Evolutionary conservation across 2,888 invertebrate species (phyloP), one percentile per base, ranked within the genome.

Genomic region (Aphrophora alni): DNA sequence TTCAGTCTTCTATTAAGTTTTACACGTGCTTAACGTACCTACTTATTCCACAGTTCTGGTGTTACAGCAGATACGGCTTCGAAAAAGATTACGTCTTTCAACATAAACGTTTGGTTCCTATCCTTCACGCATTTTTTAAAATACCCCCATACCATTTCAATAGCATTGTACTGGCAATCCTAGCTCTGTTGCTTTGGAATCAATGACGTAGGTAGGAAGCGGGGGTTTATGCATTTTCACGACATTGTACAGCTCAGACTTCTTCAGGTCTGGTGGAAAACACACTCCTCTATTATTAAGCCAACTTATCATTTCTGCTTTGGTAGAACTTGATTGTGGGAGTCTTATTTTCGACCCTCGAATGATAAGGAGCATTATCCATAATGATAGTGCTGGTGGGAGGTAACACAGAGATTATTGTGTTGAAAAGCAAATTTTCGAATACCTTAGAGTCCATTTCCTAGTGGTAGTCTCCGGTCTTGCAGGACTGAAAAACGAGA

Each of bases 81-180:
- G n/a, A n/a, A n/a, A n/a, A 25, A 8, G 10, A 28, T 75, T 75
- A 75, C 25, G 25, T 3, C 75, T 10, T 21, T 38, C 38, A 75
- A 5, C 25, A 28, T 75, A 71, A 71, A 71, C 3, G 71, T 71
- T 73, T 73, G 71, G 71, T 71, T 71, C 26, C 71, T 71, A 71
- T 71, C 71, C 71, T 71, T 71, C 71, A 71, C 71, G n/a, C n/a
- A 73, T 73, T 73, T 73, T 27, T 73, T 73, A 5, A 73, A 28
- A 73, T 73, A 73, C 73, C 73, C 73, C 28, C 73, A 73, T 27
- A 27, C 73, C 73, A 26, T 73, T 73, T 73, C 73, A 73, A 73
- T 73, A 73, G 73, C 73, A 73, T 73, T 73, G 17, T 73, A 27
- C 73, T 73, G 73, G 73, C 73, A 73, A 73, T 73, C 73, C 73